Evolutionary conservation across 2,797 vertebrate species (phyloP), one percentile per base, ranked within the genome.

Genomic region (Distichodus sexfasciatus): DNA sequence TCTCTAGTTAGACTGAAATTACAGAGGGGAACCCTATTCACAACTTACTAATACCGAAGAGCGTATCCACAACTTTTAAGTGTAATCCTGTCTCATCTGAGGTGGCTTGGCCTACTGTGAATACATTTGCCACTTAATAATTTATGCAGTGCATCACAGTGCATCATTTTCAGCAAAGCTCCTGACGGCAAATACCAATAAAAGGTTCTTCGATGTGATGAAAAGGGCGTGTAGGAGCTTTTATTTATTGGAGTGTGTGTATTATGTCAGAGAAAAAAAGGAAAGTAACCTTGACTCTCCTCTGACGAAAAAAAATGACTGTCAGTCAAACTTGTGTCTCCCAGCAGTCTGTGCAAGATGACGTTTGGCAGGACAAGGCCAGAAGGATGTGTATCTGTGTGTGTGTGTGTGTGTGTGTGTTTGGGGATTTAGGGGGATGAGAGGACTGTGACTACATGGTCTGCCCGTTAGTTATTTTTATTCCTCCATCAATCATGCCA

Each of bases 271-370:
- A 54, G 41, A 33, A n/a, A 17, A 65, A 71, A 69, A 40, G 19
- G 41, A 54, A 69, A 76, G 59, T 69, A 81, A 78, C 75, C 76
- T 78, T 76, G 79, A 75, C 61, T 63, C 47, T 64, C 51, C 28
- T 61, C 36, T 8, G 24, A 55, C 59, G 62, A 50, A 71, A 66
- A 74, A 66, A 35, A 33, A 63, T 28, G 41, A 41, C 48, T 77
- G 76, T 78, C 79, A 76, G 54, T 81, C 76, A 74, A 64, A 78
- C 55, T 28, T 57, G 38, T 70, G 59, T 70, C 67, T 70, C 57
- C 68, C 61, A 46, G 62, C 50, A 66, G 58, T 14, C 66, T 69
- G 62, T 50, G 60, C 11, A 59, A 66, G 54, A 69, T 29, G 53
- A 72, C 28, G 24, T 72, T 35, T 72, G 60, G 51, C 66, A 69